These are phyloP conservation scores for Lycodopsis pacificus DNA, from an alignment of 2,797 vertebrate species.

Conservation along the genomic window DNA sequence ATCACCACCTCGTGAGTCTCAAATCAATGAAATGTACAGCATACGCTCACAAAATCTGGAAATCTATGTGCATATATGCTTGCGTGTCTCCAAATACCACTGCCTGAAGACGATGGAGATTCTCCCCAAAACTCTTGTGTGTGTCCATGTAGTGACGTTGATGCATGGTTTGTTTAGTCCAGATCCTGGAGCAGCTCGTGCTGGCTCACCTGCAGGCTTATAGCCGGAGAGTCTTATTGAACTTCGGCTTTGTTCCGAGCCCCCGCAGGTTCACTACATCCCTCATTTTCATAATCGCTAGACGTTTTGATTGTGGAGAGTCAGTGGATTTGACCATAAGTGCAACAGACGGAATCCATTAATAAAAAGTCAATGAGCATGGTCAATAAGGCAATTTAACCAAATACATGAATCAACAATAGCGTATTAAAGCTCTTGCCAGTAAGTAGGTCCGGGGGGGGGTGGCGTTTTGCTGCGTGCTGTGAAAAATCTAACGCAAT, in stretches of 20 bases:
- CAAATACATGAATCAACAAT: conserved; percentile 71
- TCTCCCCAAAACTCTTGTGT: background rate
- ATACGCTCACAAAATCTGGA: background rate
- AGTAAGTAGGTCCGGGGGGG: conserved; percentile 66
- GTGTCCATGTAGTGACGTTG: conserved; percentile 25
- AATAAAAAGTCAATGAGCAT: conserved; percentile 71
- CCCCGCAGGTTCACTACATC: background rate
- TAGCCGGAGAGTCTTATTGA: conserved; percentile 14
- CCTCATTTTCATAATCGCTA: conserved; percentile 58
- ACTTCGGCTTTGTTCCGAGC: conserved; percentile 24
- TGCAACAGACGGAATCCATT: conserved; percentile 69
- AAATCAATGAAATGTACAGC: conserved; percentile 6
- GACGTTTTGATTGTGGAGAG: conserved; percentile 47
- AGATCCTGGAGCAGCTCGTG: conserved; percentile 5
- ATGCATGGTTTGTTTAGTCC: conserved; percentile 65
- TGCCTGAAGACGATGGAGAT: conserved; percentile 20
- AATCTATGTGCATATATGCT: background rate
- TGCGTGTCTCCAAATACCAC: background rate
- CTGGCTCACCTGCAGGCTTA: conserved; percentile 43
- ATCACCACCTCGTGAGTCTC: conserved; percentile 3
- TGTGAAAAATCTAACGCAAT: conserved; percentile 73
- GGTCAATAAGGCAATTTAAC: conserved; percentile 73
- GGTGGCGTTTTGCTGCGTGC: conserved; percentile 46
- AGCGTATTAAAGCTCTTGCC: conserved; percentile 63
- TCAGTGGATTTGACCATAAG: conserved; percentile 54